phyloP scores from a whole-genome alignment of 1,140 invertebrate species.

The Pachyrhynchus sulphureomaculatus region DNA sequence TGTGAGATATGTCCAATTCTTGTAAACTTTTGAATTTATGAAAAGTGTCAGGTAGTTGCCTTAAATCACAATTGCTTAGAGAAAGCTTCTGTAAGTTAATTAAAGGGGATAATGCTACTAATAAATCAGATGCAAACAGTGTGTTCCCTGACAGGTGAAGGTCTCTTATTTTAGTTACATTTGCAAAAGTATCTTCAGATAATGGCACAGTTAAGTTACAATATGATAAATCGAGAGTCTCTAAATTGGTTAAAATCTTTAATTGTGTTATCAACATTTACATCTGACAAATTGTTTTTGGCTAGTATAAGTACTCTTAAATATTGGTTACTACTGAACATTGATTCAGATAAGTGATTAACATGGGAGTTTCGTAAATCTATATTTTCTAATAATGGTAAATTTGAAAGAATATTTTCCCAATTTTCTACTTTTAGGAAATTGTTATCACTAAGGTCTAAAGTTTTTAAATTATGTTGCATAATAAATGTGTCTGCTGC shows the following conservation, averaged over 20 bases:
- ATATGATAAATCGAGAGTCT: slow-evolving; percentile 68
- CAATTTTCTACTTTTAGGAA: slow-evolving; percentile 59
- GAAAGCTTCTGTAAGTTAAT: slow-evolving; percentile 66
- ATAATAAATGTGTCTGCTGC: slow-evolving; percentile 59
- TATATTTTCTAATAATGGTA: slow-evolving; percentile 63
- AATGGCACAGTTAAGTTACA: slow-evolving; percentile 67
- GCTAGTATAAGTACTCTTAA: slow-evolving; percentile 64
- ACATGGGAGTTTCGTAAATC: slow-evolving; percentile 64
- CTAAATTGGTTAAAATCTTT: slow-evolving; percentile 67
- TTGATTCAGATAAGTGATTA: slow-evolving; percentile 63
- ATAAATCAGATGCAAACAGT: slow-evolving; percentile 65
- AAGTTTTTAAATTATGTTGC: slow-evolving; percentile 61
- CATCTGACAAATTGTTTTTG: slow-evolving; percentile 64
- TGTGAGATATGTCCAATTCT: slow-evolving; percentile 69
- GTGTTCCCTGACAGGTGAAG: slow-evolving; percentile 69
- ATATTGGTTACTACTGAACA: slow-evolving; percentile 66
- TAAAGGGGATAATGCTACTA: slow-evolving; percentile 65
- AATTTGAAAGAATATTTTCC: slow-evolving; percentile 59
- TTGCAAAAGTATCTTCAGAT: slow-evolving; percentile 67
- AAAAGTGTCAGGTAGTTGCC: slow-evolving; percentile 65
- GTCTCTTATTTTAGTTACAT: slow-evolving; percentile 65
- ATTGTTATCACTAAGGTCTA: slow-evolving; percentile 65
- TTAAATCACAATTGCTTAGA: slow-evolving; percentile 65
- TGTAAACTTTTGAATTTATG: slow-evolving; percentile 64
- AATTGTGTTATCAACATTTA: slow-evolving; percentile 65